Evolutionary conservation across 2,888 invertebrate species (phyloP).

Genomic region (Loripinus fragilis): DNA sequence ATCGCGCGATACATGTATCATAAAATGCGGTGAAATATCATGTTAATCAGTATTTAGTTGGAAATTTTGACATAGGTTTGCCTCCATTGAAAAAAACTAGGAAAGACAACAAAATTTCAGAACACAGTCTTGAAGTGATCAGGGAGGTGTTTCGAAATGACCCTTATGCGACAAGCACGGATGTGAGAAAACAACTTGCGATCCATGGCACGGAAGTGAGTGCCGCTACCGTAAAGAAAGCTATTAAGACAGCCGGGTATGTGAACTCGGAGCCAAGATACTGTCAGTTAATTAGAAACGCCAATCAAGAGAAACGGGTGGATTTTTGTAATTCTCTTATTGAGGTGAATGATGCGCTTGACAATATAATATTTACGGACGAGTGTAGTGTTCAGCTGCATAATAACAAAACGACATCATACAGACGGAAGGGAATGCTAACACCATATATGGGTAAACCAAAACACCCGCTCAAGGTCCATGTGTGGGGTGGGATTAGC

Average conservation of each 20-base stretch:
- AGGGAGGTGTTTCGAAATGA: not conserved
- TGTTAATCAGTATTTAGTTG: too few relatives aligned
- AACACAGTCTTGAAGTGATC: too few relatives aligned
- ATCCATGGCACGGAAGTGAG: not conserved
- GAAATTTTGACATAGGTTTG: too few relatives aligned
- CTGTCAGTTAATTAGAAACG: conserved; percentile 31
- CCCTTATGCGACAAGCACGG: not conserved
- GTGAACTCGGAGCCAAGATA: conserved; percentile 21
- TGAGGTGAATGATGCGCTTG: conserved; percentile 25
- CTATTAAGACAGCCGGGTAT: not conserved
- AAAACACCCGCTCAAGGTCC: conserved; percentile 44
- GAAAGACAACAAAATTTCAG: too few relatives aligned
- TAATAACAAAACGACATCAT: conserved; percentile 20
- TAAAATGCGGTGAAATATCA: too few relatives aligned
- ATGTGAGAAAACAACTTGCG: not conserved
- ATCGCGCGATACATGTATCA: too few relatives aligned
- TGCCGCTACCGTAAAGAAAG: not conserved
- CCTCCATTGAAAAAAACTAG: too few relatives aligned
- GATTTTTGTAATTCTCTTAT: conserved; percentile 37
- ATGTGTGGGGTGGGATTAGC: conserved; percentile 51
- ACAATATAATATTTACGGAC: conserved; percentile 48
- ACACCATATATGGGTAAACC: conserved; percentile 10
- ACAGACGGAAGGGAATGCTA: not conserved
- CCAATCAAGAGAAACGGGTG: conserved; percentile 19
- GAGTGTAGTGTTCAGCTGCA: conserved; percentile 41